Base-by-base conservation (phyloP, 1,140 invertebrate genomes). In the Calliopsis andreniformis region DNA sequence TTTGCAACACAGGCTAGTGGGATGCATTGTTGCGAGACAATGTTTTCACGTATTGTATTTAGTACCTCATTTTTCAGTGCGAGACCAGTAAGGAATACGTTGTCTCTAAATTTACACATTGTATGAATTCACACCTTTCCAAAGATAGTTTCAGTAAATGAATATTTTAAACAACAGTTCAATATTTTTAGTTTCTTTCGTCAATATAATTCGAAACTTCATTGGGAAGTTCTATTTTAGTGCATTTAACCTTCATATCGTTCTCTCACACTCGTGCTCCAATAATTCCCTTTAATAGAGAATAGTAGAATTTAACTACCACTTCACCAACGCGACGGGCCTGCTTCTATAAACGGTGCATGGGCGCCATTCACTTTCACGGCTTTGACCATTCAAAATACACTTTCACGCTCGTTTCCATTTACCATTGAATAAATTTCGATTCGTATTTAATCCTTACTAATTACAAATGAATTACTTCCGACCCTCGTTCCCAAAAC, bases 221-320 rank as follows among this genome's bases (percentile, higher is more conserved):
- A 6, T 49, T 28, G 28, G 30, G 49, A 62, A 39, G 10, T 49
- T 35, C 18, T 20, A 39, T 6, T 49, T 25, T 30, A 39, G 49
- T 61, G 32, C 39, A 7, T 32, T 25, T n/a, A n/a, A n/a, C n/a
- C n/a, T n/a, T n/a, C n/a, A 39, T 10, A 3, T 39, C 59, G 10
- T 23, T 28, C 32, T 39, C 18, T 35, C 30, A 5, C 30, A 7
- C 16, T 2, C 18, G 0, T 62, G 49, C 25, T 18, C n/a, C 7
- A 10, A 43, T 30, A 30, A 72, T 72, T 53, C 25, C 59, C 25
- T 53, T 64, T 72, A 64, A 72, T 47, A 64, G 59, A 32, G 55
- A 32, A 32, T 18, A 70, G n/a, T 30, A 35, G n/a, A 16, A 42
- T 32, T 18, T 43, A 72, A 64, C 70, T 23, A 10, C 30, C 32